Percentiles rank a stretch among this genome's conserved stretches.
Conservation (phyloP, 1,140 invertebrate genomes). For the Ceratina australensis region DNA sequence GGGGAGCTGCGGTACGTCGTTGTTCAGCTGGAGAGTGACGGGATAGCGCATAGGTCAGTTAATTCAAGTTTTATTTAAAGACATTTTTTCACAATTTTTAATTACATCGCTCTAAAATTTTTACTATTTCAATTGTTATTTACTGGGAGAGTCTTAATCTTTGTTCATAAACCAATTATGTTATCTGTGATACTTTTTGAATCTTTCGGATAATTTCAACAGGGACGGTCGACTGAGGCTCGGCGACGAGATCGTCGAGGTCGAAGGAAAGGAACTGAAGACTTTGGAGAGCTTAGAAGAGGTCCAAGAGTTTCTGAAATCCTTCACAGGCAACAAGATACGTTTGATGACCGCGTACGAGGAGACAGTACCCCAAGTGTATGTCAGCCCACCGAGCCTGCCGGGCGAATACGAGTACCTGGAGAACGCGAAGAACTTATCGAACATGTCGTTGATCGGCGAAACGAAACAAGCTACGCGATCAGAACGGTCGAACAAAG, state of each 20-base stretch:
- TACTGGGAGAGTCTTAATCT: no score
- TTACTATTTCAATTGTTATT: no score
- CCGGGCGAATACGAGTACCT: conserved; percentile 68
- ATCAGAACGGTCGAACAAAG: conserved; percentile 18
- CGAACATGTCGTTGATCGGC: conserved; percentile 67
- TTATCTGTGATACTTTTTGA: no score
- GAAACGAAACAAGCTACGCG: conserved; percentile 52
- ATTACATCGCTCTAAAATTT: no score
- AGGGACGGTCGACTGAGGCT: conserved; percentile 89
- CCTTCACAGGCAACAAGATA: conserved; percentile 72
- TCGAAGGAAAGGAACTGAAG: conserved; percentile 89
- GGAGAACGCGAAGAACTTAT: conserved; percentile 72
- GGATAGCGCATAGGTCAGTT: conserved; percentile 88
- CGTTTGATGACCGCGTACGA: conserved; percentile 74
- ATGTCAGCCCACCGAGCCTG: conserved; percentile 55
- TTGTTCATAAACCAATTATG: no score
- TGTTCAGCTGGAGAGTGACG: conserved; percentile 88
- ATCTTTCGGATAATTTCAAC: conserved; percentile 37
- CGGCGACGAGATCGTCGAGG: conserved; percentile 92
- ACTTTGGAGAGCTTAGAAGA: conserved; percentile 85
- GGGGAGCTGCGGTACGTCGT: conserved; percentile 88
- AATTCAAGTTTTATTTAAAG: no score
- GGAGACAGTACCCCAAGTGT: conserved; percentile 74
- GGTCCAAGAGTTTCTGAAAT: conserved; percentile 80
- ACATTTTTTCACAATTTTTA: no score